Percentiles rank a stretch among this genome's conserved stretches.
phyloP scores from a whole-genome alignment of 1,140 invertebrate genomes.

The Kradibia gibbosae region DNA sequence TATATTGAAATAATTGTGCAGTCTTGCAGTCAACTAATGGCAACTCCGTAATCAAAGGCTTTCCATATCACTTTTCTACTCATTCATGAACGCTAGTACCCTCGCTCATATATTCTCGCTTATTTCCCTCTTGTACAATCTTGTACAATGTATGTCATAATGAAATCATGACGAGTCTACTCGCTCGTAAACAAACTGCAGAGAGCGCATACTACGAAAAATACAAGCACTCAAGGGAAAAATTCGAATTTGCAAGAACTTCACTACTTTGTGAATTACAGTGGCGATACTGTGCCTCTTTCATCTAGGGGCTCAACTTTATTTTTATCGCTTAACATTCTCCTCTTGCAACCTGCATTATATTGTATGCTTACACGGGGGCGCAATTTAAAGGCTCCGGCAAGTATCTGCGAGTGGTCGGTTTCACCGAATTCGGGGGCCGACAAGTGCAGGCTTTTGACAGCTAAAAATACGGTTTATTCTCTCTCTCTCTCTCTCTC shows the following conservation, averaged over 20 bases:
- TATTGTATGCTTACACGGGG: not conserved
- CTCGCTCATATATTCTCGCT: not conserved
- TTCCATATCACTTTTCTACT: not conserved
- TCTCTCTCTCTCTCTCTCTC: not conserved
- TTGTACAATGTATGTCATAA: not conserved
- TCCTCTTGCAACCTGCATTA: not conserved
- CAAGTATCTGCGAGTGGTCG: not conserved
- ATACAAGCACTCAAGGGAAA: not conserved
- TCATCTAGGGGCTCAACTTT: not conserved
- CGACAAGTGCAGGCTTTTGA: constrained; percentile 49
- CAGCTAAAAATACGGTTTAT: constrained; percentile 59
- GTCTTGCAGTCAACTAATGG: not conserved
- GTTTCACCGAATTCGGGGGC: not conserved
- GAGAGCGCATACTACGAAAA: not conserved
- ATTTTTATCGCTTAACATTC: not conserved
- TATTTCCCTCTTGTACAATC: not conserved
- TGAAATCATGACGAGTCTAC: not conserved
- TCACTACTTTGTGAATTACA: not conserved
- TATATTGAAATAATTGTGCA: not conserved
- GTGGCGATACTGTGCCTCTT: not conserved
- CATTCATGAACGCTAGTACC: not conserved
- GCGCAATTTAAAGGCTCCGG: not conserved
- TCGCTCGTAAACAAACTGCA: not conserved
- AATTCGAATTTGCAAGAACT: not conserved
- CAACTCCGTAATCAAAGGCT: not conserved